These are phyloP conservation scores for Chaetorhynchus papuensis DNA, from an alignment of 2,113 vertebrate species.

Conservation along the genomic window DNA sequence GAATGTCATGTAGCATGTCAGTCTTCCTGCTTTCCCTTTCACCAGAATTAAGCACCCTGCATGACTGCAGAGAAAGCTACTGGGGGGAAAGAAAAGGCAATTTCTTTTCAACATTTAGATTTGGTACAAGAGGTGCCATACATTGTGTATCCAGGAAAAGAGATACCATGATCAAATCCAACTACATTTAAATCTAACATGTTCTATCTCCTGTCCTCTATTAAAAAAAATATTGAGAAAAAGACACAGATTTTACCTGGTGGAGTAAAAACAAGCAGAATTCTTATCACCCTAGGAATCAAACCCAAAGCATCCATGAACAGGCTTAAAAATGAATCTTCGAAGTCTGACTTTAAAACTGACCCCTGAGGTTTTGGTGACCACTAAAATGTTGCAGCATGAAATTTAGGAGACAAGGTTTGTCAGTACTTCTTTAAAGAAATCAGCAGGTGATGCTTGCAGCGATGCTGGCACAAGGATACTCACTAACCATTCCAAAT, in stretches of 20 bases:
- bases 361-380: not conserved
- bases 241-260: not conserved
- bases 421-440: not conserved
- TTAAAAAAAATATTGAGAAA: not conserved
- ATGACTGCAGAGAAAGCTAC: not conserved
- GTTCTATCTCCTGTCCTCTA: not conserved
- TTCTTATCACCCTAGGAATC: not conserved
- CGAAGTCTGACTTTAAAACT: not conserved
- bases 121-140: not conserved
- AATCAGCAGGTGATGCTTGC: not conserved
- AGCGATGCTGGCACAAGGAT: not conserved
- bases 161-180: not conserved
- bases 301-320: not conserved
- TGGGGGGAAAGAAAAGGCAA: not conserved
- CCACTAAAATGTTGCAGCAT: not conserved
- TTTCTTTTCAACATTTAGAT: not conserved
- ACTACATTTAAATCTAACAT: not conserved
- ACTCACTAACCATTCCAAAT: not conserved
- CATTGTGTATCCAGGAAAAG: not conserved
- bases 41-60: not conserved
- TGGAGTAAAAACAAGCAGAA: not conserved
- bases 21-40: constrained; percentile 1
- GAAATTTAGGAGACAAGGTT: not conserved
- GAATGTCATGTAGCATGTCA: constrained; percentile 16
- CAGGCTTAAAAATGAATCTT: not conserved